phyloP scores from a whole-genome alignment of 2,888 invertebrate genomes.

The Sarcophaga rosellei region DNA sequence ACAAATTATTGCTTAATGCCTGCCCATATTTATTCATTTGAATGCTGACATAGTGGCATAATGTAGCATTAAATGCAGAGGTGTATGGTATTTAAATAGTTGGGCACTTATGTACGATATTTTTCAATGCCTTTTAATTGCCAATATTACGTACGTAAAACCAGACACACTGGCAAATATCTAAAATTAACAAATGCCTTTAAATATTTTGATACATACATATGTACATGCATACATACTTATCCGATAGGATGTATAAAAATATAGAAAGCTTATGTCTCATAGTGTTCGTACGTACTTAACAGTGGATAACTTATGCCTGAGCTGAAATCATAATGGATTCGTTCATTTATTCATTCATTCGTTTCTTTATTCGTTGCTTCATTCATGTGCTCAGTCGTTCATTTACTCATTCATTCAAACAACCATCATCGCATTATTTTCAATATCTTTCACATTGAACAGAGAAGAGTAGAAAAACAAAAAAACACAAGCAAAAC shows the following conservation, averaged over 20 bases:
- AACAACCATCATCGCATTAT: constrained; percentile 25
- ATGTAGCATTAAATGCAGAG: too few species aligned
- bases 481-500: not conserved
- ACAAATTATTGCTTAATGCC: too few species aligned
- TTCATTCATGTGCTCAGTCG: not conserved
- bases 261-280: too few species aligned
- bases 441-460: constrained; percentile 31
- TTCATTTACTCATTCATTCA: not conserved
- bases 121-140: not conserved
- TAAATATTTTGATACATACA: not conserved
- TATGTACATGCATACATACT: too few species aligned
- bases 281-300: too few species aligned
- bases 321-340: not conserved
- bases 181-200: not conserved
- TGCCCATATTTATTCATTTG: too few species aligned
- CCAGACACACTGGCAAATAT: not conserved
- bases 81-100: too few species aligned
- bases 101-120: too few species aligned
- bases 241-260: not conserved
- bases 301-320: not conserved
- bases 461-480: constrained; percentile 3
- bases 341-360: not conserved
- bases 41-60: too few species aligned
- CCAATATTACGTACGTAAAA: not conserved
- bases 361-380: not conserved